These are phyloP conservation scores for Gisinianus flammeolus DNA, from an alignment of 2,888 invertebrate genomes.

Conservation along the genomic window DNA sequence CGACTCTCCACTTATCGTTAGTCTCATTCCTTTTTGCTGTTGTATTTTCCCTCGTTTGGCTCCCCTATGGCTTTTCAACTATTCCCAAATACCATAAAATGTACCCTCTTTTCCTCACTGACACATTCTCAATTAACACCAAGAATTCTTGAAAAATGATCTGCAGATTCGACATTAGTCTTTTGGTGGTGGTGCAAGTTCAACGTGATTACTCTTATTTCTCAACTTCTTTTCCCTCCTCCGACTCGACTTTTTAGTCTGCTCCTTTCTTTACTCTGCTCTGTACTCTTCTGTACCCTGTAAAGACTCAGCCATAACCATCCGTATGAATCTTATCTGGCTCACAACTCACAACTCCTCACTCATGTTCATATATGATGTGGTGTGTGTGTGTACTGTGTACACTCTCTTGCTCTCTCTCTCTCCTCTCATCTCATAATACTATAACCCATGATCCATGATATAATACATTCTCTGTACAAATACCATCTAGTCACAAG, in stretches of 20 bases:
- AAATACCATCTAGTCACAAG: too few relatives aligned
- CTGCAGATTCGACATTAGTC: slow-evolving; percentile 31
- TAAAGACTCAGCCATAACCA: neutral
- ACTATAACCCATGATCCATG: too few relatives aligned
- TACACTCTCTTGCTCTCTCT: too few relatives aligned
- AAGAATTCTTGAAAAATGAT: slow-evolving; percentile 51
- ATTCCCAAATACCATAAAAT: slow-evolving; percentile 34
- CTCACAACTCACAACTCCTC: neutral
- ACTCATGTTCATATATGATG: too few relatives aligned
- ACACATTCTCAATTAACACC: slow-evolving; percentile 48
- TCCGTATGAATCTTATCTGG: neutral
- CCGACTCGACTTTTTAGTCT: neutral
- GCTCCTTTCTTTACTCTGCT: too few relatives aligned
- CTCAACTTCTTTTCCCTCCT: neutral
- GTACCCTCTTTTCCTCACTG: slow-evolving; percentile 39
- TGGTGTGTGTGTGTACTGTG: too few relatives aligned
- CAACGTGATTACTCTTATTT: slow-evolving; percentile 34
- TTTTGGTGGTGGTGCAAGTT: slow-evolving; percentile 27
- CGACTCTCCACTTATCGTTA: neutral
- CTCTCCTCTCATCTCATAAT: too few relatives aligned
- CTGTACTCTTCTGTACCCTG: neutral
- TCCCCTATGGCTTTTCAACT: slow-evolving; percentile 32
- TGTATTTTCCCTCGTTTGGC: neutral
- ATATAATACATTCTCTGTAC: too few relatives aligned
- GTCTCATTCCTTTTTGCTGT: neutral